Conservation (phyloP, 2,113 vertebrate genomes). For the Nothobranchius furzeri region DNA sequence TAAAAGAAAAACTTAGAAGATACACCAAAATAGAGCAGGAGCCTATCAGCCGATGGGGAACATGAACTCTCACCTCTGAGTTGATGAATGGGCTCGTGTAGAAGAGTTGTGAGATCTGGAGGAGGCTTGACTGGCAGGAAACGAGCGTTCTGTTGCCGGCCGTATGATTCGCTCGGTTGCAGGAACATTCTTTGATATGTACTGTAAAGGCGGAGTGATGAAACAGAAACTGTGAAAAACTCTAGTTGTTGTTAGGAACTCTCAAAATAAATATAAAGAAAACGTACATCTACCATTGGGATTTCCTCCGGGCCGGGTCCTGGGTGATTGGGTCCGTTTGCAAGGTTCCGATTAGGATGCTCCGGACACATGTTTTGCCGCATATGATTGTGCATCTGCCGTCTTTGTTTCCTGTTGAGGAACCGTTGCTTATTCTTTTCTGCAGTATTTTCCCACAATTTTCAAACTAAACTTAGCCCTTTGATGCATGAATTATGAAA, state of each 20-base stretch:
- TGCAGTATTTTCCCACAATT: not conserved
- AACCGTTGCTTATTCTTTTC: slow-evolving; percentile 35
- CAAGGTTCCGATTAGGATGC: slow-evolving; percentile 92
- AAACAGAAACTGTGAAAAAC: not conserved
- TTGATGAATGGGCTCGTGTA: slow-evolving; percentile 92
- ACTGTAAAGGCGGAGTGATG: slow-evolving; percentile 71
- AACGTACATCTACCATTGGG: slow-evolving; percentile 95
- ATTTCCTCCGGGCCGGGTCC: slow-evolving; percentile 95
- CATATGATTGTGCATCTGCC: slow-evolving; percentile 97
- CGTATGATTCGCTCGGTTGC: slow-evolving; percentile 92
- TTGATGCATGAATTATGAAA: too few species aligned
- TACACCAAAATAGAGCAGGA: too few species aligned
- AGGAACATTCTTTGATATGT: slow-evolving; percentile 95
- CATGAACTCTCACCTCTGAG: slow-evolving; percentile 83
- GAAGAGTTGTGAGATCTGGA: slow-evolving; percentile 96
- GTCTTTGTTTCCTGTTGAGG: slow-evolving; percentile 91
- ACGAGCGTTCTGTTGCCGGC: slow-evolving; percentile 89
- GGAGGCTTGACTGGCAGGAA: slow-evolving; percentile 93
- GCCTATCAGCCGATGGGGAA: too few species aligned
- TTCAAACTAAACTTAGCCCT: too few species aligned
- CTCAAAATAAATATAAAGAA: not conserved
- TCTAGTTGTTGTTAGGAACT: not conserved
- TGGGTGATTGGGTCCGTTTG: slow-evolving; percentile 95
- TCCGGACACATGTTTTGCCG: slow-evolving; percentile 96
- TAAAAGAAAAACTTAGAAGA: too few species aligned